Percentiles rank a stretch among this genome's conserved stretches.
phyloP scores from a whole-genome alignment of 2,888 invertebrate genomes.

The Sinhomidia bicolor region DNA sequence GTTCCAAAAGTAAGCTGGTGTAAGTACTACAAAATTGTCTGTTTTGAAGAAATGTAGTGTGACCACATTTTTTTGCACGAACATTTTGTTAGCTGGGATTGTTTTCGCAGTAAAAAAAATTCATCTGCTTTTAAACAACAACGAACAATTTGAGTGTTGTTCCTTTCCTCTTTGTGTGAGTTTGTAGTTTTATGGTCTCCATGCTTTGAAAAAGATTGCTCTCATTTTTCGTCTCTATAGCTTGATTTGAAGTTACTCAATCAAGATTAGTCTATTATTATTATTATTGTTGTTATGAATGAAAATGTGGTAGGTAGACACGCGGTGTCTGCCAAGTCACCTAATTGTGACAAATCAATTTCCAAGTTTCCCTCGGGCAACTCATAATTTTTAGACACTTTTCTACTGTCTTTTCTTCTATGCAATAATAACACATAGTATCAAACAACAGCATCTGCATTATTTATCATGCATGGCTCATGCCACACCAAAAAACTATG shows the following conservation, averaged over 20 bases:
- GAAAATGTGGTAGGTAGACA: conserved; percentile 17
- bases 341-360: conserved; percentile 71
- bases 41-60: too few relatives aligned
- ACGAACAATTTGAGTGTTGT: background rate
- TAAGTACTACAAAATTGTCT: too few relatives aligned
- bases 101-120: background rate
- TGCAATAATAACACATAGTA: background rate
- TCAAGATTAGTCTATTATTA: background rate
- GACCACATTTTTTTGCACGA: too few relatives aligned
- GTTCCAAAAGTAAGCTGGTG: too few relatives aligned
- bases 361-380: conserved; percentile 47
- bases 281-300: background rate
- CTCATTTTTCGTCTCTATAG: background rate
- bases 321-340: background rate
- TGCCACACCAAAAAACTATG: conserved; percentile 19
- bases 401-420: background rate
- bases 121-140: background rate
- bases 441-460: background rate
- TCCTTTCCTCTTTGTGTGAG: background rate
- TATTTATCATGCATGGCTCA: background rate
- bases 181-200: background rate
- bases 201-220: background rate
- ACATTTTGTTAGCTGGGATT: too few relatives aligned
- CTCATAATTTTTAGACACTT: conserved; percentile 64
- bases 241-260: background rate